phyloP scores from a whole-genome alignment of 2,888 invertebrate genomes.

The Thysanoteuthis rhombus region DNA sequence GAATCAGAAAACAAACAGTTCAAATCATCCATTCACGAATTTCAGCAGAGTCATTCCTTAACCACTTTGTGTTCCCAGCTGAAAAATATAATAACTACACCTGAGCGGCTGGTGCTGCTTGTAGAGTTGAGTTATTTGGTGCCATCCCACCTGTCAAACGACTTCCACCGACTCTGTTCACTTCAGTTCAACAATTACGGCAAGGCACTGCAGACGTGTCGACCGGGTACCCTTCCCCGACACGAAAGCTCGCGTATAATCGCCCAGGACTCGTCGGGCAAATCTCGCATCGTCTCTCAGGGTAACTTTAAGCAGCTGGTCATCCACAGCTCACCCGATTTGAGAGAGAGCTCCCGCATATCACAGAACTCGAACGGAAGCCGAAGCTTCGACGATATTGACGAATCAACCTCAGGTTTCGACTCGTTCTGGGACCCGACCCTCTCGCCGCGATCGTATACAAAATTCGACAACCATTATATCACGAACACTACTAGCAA shows the following conservation, averaged over 20 bases:
- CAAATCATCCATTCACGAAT: slow-evolving; percentile 54
- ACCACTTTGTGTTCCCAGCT: slow-evolving; percentile 52
- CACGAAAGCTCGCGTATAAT: slow-evolving; percentile 48
- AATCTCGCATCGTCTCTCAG: slow-evolving; percentile 50
- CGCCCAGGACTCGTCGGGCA: slow-evolving; percentile 54
- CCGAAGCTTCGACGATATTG: background rate
- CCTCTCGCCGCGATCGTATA: background rate
- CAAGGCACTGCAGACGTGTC: slow-evolving; percentile 49
- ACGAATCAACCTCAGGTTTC: background rate
- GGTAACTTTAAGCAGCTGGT: slow-evolving; percentile 39
- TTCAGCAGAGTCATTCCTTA: slow-evolving; percentile 52
- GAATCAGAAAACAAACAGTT: slow-evolving; percentile 48
- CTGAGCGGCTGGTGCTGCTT: slow-evolving; percentile 53
- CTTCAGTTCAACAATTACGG: slow-evolving; percentile 55
- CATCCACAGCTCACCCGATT: background rate
- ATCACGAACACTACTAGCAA: background rate
- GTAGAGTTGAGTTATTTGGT: slow-evolving; percentile 52
- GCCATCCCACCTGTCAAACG: slow-evolving; percentile 48
- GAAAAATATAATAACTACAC: slow-evolving; percentile 49
- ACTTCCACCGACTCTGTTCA: slow-evolving; percentile 55
- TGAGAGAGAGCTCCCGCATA: background rate
- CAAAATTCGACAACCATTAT: background rate
- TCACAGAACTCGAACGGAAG: background rate
- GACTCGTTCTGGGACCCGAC: background rate
- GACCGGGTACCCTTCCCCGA: slow-evolving; percentile 43